Base-by-base conservation (phyloP, 37 sponge, comb jelly and placozoan genomes). In the Petrosia ficiformis region DNA sequence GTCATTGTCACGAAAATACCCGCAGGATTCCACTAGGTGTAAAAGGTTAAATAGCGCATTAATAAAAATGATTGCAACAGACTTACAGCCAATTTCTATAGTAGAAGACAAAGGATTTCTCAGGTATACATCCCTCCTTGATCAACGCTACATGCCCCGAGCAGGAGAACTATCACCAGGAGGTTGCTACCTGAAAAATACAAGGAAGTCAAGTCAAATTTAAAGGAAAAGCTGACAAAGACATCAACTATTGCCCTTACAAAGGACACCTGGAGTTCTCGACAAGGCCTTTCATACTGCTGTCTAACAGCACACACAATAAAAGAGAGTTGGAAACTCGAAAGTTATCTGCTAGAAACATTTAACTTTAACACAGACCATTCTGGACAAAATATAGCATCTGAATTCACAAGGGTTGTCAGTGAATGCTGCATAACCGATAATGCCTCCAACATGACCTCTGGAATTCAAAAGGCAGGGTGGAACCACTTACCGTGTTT, bases 401-500 rank as follows among this genome's bases (percentile, higher is more conserved):
- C 54, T 19, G 54, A 68, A 22, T 39, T 68, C 11, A 36, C 21
- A 4, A 14, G 70, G 5, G 5, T 68, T 39, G 29, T 28, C 34
- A 28, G 29, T 30, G 70, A 68, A 68, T 16, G 30, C 22, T 10
- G 21, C 19, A 39, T 68, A 6, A 68, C 70, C 21, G 70, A 68
- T n/a, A 68, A 68, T 68, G 70, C 37, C 21, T 14, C 42, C 4
- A 68, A 68, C 24, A 68, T 68, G 32, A 28, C 8, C 22, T 28
- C 4, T 68, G 70, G 30, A 40, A 30, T 68, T 33, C 5, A 28
- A 16, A 22, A 11, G 29, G 14, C 54, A 19, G 54, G 70, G 39
- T 36, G 21, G 70, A 8, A 14, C 4, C 70, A 68, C 29, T 10
- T 68, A 16, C 42, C 40, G 14, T 68, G 39, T 39, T 68, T 68